Conservation (phyloP, 2,888 invertebrate genomes). For the Lasius platythorax region DNA sequence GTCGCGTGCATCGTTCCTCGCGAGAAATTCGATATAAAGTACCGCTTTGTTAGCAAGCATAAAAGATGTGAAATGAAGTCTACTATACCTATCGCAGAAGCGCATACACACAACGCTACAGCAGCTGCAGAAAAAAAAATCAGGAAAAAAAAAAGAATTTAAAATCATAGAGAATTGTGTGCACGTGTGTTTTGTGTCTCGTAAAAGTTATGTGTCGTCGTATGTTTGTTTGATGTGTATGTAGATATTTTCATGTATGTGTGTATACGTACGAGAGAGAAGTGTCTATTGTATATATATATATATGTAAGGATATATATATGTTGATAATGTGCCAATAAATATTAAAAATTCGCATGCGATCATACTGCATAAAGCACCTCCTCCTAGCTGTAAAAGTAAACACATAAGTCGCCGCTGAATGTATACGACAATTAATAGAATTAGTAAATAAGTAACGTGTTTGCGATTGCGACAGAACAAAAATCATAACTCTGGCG, state of each 20-base stretch:
- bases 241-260: neutral
- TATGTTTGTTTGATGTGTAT: constrained; percentile 39
- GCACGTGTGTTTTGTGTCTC: constrained; percentile 10
- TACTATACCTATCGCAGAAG: constrained; percentile 59
- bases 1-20: constrained; percentile 31
- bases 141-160: constrained; percentile 49
- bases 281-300: constrained; percentile 27
- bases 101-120: constrained; percentile 60
- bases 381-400: constrained; percentile 85
- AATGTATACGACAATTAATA: constrained; percentile 80
- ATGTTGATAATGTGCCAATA: constrained; percentile 67
- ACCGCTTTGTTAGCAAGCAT: constrained; percentile 53
- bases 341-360: constrained; percentile 73
- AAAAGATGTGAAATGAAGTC: constrained; percentile 52
- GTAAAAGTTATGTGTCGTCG: neutral
- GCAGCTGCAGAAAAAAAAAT: constrained; percentile 36
- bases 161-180: constrained; percentile 44
- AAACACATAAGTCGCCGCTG: constrained; percentile 80
- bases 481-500: constrained; percentile 69
- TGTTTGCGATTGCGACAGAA: constrained; percentile 52
- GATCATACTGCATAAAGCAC: constrained; percentile 81
- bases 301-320: constrained; percentile 58
- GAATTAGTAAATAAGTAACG: constrained; percentile 81
- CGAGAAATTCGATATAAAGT: constrained; percentile 27
- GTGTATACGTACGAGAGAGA: neutral